Evolutionary conservation across 2,888 invertebrate species (phyloP), one percentile per base, ranked within the genome.

Genomic region (Scotopteryx bipunctaria): DNA sequence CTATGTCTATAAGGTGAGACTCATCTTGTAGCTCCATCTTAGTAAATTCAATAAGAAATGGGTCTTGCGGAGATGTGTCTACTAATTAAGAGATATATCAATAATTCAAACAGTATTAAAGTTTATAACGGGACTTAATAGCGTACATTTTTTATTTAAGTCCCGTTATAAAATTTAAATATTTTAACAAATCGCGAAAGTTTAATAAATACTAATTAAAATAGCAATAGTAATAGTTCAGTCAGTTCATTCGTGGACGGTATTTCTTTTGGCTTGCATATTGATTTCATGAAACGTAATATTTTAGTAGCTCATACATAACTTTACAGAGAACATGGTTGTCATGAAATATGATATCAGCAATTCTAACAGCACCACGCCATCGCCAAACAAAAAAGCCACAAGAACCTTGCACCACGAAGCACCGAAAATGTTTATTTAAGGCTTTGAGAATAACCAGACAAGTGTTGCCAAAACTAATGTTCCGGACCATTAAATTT

Each of bases 401-500:
- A 49, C 36, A 8, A 32, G 43, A 46, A 52, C 37, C 27, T 23
- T 16, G 31, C 29, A 9, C 31, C 37, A n/a, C 32, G n/a, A n/a
- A n/a, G n/a, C n/a, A 33, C 41, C 23, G 42, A 46, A 19, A 53
- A 17, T 54, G 42, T 41, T 49, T 29, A 37, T 31, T 35, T 27
- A 35, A 53, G 38, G 25, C 45, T 51, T 48, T 47, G 47, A 52
- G 37, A 21, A 46, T 37, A 43, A 43, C 33, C 48, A 53, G 33
- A 25, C 21, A 35, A 19, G 13, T 15, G 17, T 27, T 49, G 42
- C 37, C 49, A 50, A 50, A 43, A 6, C 27, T 21, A 51, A 54
- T 37, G 52, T 58, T 59, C 21, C 32, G 55, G 58, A 45, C 46
- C 55, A 59, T 63, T 57, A 57, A 57, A 33, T 56, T 48, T 45